These are phyloP conservation scores for Leucopsar rothschildi DNA, from an alignment of 2,113 vertebrate species.

Conservation along the genomic window DNA sequence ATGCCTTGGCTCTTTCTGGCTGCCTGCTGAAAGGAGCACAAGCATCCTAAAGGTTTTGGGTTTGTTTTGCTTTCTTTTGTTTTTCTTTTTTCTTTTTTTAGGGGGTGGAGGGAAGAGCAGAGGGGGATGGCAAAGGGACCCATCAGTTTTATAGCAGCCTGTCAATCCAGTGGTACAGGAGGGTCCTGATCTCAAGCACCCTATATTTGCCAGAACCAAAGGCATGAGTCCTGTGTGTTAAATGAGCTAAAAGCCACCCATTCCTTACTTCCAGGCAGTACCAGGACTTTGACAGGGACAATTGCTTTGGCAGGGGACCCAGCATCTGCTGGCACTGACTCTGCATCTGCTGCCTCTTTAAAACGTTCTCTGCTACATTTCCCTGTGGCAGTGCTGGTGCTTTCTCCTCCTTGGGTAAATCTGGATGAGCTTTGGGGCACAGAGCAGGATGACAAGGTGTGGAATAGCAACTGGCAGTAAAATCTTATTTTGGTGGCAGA, in stretches of 20 bases:
- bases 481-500: background rate
- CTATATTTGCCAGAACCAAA: background rate
- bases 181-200: background rate
- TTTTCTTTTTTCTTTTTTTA: fast-evolving
- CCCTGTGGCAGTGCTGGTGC: background rate
- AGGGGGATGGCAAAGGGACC: background rate
- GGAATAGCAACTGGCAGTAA: background rate
- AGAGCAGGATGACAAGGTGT: background rate
- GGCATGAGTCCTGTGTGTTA: background rate
- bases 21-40: background rate
- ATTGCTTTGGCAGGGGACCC: background rate
- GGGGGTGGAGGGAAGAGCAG: background rate
- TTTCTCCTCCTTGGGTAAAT: background rate
- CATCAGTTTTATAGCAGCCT: background rate
- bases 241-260: background rate
- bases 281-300: background rate
- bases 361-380: fast-evolving
- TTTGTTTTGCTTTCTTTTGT: fast-evolving
- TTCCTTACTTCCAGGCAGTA: background rate
- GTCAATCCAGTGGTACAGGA: background rate
- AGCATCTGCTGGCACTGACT: background rate
- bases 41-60: background rate
- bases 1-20: background rate
- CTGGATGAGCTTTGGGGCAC: background rate
- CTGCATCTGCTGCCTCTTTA: background rate